Evolutionary conservation across 2,888 invertebrate species (phyloP), one percentile per base, ranked within the genome.

Genomic region (Orthosia gracilis): DNA sequence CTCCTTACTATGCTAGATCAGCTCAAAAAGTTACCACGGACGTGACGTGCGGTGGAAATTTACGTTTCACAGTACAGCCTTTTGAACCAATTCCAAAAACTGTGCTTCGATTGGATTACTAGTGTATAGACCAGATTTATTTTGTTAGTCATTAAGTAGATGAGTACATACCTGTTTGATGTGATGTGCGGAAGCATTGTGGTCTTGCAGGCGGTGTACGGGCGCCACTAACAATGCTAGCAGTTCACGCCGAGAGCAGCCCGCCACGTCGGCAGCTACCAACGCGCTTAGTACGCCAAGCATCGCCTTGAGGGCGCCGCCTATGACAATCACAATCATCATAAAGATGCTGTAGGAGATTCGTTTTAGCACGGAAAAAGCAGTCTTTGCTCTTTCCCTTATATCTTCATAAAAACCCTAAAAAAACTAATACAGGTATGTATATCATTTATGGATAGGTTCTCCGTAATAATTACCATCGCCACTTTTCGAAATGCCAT

Each of bases 221-320:
- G 98, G 98, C 71, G 97, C 97, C 81, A 98, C 97, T 31, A 99
- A 95, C 95, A 98, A 97, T 69, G 97, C 97, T 57, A 99, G 95
- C 73, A 99, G 96, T 85, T 98, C 98, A 83, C 98, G 97, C 86
- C 99, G 99, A 31, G 98, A 97, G 83, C 99, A 97, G 21, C 98
- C 97, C 73, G 98, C 97, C 84, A 99, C 97, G 89, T 98, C 98
- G 15, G 98, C 98, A 87, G 97, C 97, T 17, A 99, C 99, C 80
- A 99, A 94, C n/a, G 99, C 98, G 94, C 98, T 98, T 92, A 99
- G 98, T 87, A 99, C 98, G 86, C 99, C 98, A 82, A 99, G 96
- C 97, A 99, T 98, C 11, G 99, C 98, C 88, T 97, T 97, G 70
- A 99, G 96, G 0, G 99, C 99, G 4, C 98, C 98, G 52, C 99